phyloP scores from a whole-genome alignment of 1,140 invertebrate genomes.

The Nephotettix cincticeps region DNA sequence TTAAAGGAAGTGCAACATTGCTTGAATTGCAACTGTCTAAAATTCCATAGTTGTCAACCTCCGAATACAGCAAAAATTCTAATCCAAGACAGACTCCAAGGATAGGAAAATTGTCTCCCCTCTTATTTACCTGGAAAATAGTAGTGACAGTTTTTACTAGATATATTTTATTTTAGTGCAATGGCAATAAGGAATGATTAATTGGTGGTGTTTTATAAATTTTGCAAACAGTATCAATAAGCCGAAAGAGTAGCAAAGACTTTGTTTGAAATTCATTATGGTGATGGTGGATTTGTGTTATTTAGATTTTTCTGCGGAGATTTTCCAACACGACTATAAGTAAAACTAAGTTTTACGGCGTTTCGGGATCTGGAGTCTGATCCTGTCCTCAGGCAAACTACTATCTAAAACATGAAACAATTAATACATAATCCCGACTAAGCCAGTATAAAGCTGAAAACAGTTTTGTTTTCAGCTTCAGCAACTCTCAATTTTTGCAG shows the following conservation, averaged over 20 bases:
- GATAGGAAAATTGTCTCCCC: conserved; percentile 75
- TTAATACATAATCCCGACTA: too few relatives aligned
- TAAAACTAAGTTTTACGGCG: too few relatives aligned
- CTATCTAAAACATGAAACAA: too few relatives aligned
- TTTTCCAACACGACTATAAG: too few relatives aligned
- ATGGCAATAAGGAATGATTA: not conserved
- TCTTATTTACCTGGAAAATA: conserved; percentile 56
- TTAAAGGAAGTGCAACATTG: conserved; percentile 27
- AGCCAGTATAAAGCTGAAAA: too few relatives aligned
- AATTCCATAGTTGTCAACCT: conserved; percentile 23
- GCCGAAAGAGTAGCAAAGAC: not conserved
- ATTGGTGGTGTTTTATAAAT: not conserved
- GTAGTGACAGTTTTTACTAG: not conserved
- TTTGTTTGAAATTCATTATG: not conserved
- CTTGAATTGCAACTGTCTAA: conserved; percentile 18
- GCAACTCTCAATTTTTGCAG: too few relatives aligned
- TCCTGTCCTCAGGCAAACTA: too few relatives aligned
- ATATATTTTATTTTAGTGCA: not conserved
- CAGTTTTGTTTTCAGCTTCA: too few relatives aligned
- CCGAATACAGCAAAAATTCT: conserved; percentile 60
- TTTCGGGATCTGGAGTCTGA: too few relatives aligned
- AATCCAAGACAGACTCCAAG: conserved; percentile 89
- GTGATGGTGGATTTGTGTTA: not conserved
- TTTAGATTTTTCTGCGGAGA: too few relatives aligned
- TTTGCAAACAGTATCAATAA: not conserved